Percentiles rank a stretch among this genome's conserved stretches.
Evolutionary conservation across 2,888 invertebrate species (phyloP).

Genomic region (Stomorhina lunata): DNA sequence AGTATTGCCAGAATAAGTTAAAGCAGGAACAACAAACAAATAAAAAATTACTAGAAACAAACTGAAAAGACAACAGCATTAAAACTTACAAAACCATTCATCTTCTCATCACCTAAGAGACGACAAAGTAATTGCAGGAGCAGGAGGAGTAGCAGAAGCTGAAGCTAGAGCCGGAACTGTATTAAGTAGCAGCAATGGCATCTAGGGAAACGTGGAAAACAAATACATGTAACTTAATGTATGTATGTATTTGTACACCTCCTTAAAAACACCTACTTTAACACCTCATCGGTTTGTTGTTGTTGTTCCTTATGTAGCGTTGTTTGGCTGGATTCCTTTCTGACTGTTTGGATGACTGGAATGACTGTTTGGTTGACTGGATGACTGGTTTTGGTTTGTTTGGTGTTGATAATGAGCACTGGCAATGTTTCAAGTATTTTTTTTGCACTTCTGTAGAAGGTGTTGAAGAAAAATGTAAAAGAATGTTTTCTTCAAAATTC

Average conservation of each 20-base stretch:
- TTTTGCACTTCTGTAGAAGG: not conserved
- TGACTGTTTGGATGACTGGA: not conserved
- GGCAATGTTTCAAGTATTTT: conserved; percentile 40
- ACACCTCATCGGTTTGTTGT: conserved; percentile 63
- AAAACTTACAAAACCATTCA: conserved; percentile 52
- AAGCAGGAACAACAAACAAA: conserved; percentile 31
- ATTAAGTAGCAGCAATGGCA: conserved; percentile 5
- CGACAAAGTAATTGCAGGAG: too few species aligned
- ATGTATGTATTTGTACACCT: conserved; percentile 51
- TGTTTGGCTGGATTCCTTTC: not conserved
- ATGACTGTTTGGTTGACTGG: not conserved
- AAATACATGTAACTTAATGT: not conserved
- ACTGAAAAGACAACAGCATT: not conserved
- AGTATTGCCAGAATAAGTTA: conserved; percentile 42
- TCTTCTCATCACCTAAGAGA: conserved; percentile 57
- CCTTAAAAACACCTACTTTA: conserved; percentile 65
- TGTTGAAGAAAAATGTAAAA: conserved; percentile 26
- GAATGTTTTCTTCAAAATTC: too few species aligned
- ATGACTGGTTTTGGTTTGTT: conserved; percentile 20
- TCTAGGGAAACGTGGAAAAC: not conserved
- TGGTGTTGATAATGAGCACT: conserved; percentile 43
- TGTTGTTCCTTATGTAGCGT: conserved; percentile 14
- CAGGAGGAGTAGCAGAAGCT: too few species aligned
- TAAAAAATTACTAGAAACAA: not conserved
- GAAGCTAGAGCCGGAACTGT: not conserved